Evolutionary conservation across 2,888 invertebrate species (phyloP).

Genomic region (Adineta ricciae): DNA sequence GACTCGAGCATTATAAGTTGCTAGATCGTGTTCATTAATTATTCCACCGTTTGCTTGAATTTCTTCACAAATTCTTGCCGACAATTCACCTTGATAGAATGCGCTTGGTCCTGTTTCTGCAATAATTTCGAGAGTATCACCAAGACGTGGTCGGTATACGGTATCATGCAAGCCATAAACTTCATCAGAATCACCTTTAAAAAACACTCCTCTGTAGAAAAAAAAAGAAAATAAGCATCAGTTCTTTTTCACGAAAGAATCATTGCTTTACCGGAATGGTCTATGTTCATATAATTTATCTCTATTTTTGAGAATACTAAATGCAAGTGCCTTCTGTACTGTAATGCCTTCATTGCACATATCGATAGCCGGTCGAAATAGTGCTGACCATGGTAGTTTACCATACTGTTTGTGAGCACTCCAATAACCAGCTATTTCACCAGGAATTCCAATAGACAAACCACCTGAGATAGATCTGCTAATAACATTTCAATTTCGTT

Average conservation of each 20-base stretch:
- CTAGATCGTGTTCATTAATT: slow-evolving; percentile 22
- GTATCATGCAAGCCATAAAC: slow-evolving; percentile 15
- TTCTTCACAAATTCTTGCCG: slow-evolving; percentile 27
- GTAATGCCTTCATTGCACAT: slow-evolving; percentile 63
- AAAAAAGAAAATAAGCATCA: no score
- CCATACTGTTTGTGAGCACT: slow-evolving; percentile 27
- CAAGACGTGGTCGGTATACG: slow-evolving; percentile 24
- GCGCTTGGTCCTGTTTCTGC: neutral
- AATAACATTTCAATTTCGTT: no score
- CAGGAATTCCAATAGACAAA: slow-evolving; percentile 27
- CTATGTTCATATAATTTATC: slow-evolving; percentile 2
- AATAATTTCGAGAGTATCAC: slow-evolving; percentile 25
- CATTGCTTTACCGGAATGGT: neutral
- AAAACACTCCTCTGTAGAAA: neutral
- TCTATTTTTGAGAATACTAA: slow-evolving; percentile 34
- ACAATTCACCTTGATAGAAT: slow-evolving; percentile 27
- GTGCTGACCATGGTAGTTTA: slow-evolving; percentile 62
- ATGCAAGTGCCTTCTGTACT: slow-evolving; percentile 38
- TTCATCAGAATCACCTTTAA: slow-evolving; percentile 17
- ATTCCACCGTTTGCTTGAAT: slow-evolving; percentile 30
- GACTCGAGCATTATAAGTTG: slow-evolving; percentile 22
- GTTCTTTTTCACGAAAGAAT: no score
- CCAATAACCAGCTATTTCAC: slow-evolving; percentile 29
- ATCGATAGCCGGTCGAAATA: slow-evolving; percentile 67
- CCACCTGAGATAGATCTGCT: no score